Base-by-base conservation (phyloP, 2,888 invertebrate genomes). In the Luperina nickerlii region DNA sequence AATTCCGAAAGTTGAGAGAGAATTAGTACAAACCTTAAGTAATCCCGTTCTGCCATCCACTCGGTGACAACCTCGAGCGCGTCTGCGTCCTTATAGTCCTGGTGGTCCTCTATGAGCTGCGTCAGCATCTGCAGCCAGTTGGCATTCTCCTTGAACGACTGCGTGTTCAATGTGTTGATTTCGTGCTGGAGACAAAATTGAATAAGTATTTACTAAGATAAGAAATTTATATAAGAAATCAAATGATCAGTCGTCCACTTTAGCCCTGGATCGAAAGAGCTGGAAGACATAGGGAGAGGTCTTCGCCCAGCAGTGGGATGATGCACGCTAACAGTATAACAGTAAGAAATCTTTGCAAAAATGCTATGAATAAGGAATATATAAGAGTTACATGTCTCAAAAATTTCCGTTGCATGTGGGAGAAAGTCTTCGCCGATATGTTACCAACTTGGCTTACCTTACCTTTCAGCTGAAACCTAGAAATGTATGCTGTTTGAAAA, bases 101-200 rank as follows among this genome's bases (percentile, higher is more conserved):
- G 99, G 93, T 98, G 98, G 89, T 99, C 98, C 94, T 99, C 99
- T 74, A 99, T 99, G 15, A 99, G 96, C 90, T 98, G 98, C 0
- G 99, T 99, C 71, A 99, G 94, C 98, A 99, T 98, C 94, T 99
- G 99, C 68, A 99, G 97, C 99, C 99, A 99, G 93, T 99, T 98
- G 5, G 99, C 98, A 91, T 98, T 98, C 92, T 98, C 97, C 92
- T 99, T 99, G 95, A 99, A 99, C 83, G 98, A 97, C 42, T 97
- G 97, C 54, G 97, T 97, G 94, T 99, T 99, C 76, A 99, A 96
- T 0, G 98, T 99, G 88, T 98, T 97, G 87, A 99, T 99, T 96
- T 99, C 99, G 92, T 98, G 98, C 99, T 99, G 94, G 5, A 88
- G 91, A 86, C 42, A 66, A 18, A 9, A 74, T 42, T 27, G 1